These are phyloP conservation scores for Drosophila kuntzei DNA, from an alignment of 2,888 invertebrate species.

Conservation along the genomic window DNA sequence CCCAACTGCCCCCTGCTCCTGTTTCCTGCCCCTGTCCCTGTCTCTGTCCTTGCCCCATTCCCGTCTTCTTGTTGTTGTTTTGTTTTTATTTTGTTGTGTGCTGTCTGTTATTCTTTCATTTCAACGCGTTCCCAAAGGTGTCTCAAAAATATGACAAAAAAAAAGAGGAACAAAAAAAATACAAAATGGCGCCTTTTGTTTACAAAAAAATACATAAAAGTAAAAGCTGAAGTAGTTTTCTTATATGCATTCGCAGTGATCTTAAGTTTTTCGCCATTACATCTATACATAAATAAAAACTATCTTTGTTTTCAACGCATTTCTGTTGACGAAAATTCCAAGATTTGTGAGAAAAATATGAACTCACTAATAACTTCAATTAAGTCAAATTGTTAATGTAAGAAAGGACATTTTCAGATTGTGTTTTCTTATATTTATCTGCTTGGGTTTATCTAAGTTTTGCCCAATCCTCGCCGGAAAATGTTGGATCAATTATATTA, in stretches of 20 bases:
- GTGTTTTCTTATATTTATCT: no score
- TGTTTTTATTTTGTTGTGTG: constrained; percentile 44
- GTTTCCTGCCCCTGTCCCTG: constrained; percentile 1
- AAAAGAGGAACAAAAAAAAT: constrained; percentile 16
- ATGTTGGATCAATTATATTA: no score
- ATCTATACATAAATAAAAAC: not conserved
- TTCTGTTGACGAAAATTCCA: not conserved
- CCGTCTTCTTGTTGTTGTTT: constrained; percentile 26
- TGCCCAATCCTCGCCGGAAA: no score
- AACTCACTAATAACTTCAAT: no score
- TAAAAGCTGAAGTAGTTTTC: not conserved
- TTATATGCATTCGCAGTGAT: not conserved
- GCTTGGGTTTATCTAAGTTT: no score
- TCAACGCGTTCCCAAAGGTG: constrained; percentile 75
- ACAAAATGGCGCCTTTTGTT: constrained; percentile 45
- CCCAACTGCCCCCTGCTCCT: constrained; percentile 18
- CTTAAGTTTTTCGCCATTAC: not conserved
- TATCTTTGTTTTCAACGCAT: not conserved
- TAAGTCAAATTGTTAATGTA: no score
- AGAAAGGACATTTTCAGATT: no score
- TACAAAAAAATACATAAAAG: no score
- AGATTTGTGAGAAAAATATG: not conserved
- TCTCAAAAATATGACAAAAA: constrained; percentile 49
- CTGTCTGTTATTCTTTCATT: constrained; percentile 77
- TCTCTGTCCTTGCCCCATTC: not conserved